Evolutionary conservation across 1,140 invertebrate genomes (phyloP).

Genomic region (Lasaia peninsularis): DNA sequence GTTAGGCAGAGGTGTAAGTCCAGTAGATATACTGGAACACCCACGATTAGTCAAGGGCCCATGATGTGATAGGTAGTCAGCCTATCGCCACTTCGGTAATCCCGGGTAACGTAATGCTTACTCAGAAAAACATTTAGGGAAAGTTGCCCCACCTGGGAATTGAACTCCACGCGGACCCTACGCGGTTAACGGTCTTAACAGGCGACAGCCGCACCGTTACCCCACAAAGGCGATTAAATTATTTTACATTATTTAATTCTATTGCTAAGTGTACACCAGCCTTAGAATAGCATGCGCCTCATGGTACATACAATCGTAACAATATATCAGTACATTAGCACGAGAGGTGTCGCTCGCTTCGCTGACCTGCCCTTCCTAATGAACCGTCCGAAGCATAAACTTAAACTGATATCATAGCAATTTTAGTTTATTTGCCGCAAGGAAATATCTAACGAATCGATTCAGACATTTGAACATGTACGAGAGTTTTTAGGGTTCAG

Average conservation of each 20-base stretch:
- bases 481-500: background rate
- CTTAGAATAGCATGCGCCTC: slow-evolving; percentile 23
- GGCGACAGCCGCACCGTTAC: too few relatives aligned
- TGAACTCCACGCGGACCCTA: too few relatives aligned
- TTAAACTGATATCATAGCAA: slow-evolving; percentile 13
- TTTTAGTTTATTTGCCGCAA: slow-evolving; percentile 14
- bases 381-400: slow-evolving; percentile 32
- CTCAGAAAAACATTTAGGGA: too few relatives aligned
- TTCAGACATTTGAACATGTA: background rate
- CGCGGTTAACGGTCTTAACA: too few relatives aligned
- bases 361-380: slow-evolving; percentile 38
- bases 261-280: slow-evolving; percentile 7
- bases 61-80: too few relatives aligned
- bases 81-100: too few relatives aligned
- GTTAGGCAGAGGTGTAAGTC: too few relatives aligned
- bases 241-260: too few relatives aligned
- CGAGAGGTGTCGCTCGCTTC: slow-evolving; percentile 44
- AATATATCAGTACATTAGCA: slow-evolving; percentile 57
- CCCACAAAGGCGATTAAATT: too few relatives aligned
- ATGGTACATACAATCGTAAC: slow-evolving; percentile 40
- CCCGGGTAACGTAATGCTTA: too few relatives aligned
- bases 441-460: slow-evolving; percentile 13
- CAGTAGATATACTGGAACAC: background rate
- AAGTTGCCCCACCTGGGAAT: too few relatives aligned
- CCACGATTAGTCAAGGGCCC: too few relatives aligned